phyloP scores from a whole-genome alignment of 2,797 vertebrate genomes.

The Enteromius fasciolatus region DNA sequence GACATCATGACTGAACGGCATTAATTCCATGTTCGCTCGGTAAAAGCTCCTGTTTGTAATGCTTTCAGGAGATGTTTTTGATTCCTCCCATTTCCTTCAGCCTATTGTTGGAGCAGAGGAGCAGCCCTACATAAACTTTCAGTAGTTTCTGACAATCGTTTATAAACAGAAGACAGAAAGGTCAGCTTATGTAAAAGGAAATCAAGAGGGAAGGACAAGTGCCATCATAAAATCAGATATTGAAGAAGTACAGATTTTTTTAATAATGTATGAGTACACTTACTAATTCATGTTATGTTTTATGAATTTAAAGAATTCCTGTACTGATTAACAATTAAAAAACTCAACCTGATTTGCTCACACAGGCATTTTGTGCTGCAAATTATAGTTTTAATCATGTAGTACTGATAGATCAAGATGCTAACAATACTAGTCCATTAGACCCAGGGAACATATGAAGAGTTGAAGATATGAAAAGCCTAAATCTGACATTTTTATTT shows the following conservation, averaged over 20 bases:
- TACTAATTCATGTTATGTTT: neutral
- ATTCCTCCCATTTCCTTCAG: constrained; percentile 29
- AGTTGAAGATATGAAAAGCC: no score
- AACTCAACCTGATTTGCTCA: neutral
- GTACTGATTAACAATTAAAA: neutral
- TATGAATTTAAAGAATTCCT: neutral
- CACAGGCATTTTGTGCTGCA: neutral
- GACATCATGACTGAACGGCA: neutral
- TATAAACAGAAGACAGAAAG: constrained; percentile 1
- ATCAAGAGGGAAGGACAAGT: neutral
- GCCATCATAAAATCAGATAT: neutral
- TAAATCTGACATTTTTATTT: no score
- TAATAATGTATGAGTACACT: neutral
- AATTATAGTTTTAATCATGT: neutral
- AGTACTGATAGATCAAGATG: neutral
- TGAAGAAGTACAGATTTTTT: neutral
- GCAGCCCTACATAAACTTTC: neutral
- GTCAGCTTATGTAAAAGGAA: neutral
- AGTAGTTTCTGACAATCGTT: neutral
- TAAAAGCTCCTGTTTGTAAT: neutral
- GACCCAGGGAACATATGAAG: neutral
- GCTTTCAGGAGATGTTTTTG: constrained; percentile 2
- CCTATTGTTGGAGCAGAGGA: constrained; percentile 22
- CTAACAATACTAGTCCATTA: neutral
- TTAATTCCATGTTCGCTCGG: constrained; percentile 40